A percentile compares a stretch with the other conserved stretches of the same genome.
phyloP scores from a whole-genome alignment of 2,797 vertebrate genomes.

The Crypturellus tataupa region DNA sequence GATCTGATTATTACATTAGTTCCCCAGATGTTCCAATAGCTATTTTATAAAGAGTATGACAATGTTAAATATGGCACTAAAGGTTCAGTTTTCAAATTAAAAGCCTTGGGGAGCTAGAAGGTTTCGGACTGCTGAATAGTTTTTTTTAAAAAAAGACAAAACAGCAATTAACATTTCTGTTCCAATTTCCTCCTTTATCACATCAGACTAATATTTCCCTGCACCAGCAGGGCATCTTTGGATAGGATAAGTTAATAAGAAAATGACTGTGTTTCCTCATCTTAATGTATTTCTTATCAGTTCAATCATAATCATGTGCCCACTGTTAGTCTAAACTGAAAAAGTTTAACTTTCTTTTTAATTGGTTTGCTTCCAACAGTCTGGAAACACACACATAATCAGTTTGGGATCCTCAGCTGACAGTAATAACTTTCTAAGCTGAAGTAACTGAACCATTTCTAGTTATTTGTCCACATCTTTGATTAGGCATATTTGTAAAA shows the following conservation, averaged over 20 bases:
- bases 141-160: neutral
- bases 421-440: neutral
- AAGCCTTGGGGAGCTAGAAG: neutral
- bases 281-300: neutral
- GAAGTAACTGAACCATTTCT: neutral
- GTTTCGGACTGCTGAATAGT: neutral
- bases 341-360: neutral
- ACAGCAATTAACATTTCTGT: neutral
- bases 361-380: neutral
- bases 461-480: neutral
- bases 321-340: neutral
- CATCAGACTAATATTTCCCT: neutral
- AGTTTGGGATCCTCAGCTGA: neutral
- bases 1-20: neutral
- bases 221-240: accelerated
- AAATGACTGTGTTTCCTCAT: neutral
- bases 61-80: neutral
- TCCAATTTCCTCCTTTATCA: neutral
- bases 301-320: neutral
- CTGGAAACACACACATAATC: neutral
- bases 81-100: neutral
- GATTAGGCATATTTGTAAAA: neutral
- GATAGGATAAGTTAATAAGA: neutral
- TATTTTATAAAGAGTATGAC: neutral
- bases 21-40: neutral